Percentiles rank a stretch among this genome's conserved stretches.
Evolutionary conservation across 2,797 vertebrate species (phyloP).

Genomic region (Poecilia gillii): DNA sequence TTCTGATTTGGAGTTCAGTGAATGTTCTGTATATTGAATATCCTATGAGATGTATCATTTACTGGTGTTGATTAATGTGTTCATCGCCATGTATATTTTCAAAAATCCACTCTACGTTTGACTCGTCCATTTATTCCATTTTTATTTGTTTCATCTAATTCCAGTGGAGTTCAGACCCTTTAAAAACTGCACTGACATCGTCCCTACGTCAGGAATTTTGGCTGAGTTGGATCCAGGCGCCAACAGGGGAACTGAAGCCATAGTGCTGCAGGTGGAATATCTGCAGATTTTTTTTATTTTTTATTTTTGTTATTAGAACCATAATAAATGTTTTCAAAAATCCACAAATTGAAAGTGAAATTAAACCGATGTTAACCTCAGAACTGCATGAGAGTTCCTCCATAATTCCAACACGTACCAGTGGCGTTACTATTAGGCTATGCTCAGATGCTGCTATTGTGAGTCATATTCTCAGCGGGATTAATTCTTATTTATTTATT

Average conservation of each 20-base stretch:
- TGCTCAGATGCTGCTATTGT: slow-evolving; percentile 13
- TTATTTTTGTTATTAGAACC: background rate
- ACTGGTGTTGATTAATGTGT: no score
- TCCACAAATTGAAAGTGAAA: background rate
- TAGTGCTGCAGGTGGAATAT: background rate
- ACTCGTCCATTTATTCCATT: background rate
- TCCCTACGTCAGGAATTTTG: background rate
- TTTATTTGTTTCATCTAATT: background rate
- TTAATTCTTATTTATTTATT: slow-evolving; percentile 15
- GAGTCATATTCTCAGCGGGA: slow-evolving; percentile 36
- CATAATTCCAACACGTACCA: slow-evolving; percentile 6
- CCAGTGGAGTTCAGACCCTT: background rate
- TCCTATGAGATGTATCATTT: no score
- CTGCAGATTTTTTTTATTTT: no score
- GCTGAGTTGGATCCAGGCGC: background rate
- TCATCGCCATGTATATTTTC: background rate
- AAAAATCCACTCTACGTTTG: background rate
- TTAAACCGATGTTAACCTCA: background rate
- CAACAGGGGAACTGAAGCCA: background rate
- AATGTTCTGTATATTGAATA: no score
- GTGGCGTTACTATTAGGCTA: slow-evolving; percentile 12
- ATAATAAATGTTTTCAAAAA: slow-evolving; percentile 13
- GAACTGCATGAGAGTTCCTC: background rate
- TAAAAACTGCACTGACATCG: background rate
- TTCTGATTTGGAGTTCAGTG: no score